Evolutionary conservation across 2,113 vertebrate genomes (phyloP).

Genomic region (Notiomystis cincta): DNA sequence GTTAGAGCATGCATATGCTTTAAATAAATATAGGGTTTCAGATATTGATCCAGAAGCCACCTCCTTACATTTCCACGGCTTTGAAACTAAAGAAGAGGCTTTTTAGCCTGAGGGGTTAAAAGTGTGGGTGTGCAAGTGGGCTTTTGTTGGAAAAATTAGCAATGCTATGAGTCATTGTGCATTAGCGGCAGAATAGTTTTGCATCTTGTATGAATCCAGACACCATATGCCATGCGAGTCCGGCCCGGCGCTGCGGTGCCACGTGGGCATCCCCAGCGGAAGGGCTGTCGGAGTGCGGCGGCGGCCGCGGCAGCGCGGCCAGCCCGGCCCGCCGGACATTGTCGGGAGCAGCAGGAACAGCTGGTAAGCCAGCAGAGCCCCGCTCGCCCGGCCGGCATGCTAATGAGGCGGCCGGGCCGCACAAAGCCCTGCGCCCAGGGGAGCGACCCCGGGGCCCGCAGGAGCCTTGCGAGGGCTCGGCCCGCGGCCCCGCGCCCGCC

Average conservation of each 20-base stretch:
- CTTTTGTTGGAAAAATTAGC: slow-evolving; percentile 88
- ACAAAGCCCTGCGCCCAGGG: background rate
- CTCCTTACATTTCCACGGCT: slow-evolving; percentile 64
- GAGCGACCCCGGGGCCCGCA: background rate
- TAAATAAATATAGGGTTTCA: slow-evolving; percentile 53
- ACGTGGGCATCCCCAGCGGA: slow-evolving; percentile 87
- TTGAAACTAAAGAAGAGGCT: slow-evolving; percentile 64
- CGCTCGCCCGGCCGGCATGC: slow-evolving; percentile 73
- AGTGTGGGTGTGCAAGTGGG: slow-evolving; percentile 87
- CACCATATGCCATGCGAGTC: slow-evolving; percentile 99
- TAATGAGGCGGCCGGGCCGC: slow-evolving; percentile 81
- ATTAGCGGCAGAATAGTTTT: slow-evolving; percentile 96
- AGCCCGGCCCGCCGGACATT: slow-evolving; percentile 92
- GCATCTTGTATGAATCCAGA: slow-evolving; percentile 98
- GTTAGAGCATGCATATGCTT: background rate
- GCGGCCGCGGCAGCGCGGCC: slow-evolving; percentile 80
- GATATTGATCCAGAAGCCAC: slow-evolving; percentile 39
- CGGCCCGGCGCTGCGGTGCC: slow-evolving; percentile 87
- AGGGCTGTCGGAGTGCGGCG: slow-evolving; percentile 74
- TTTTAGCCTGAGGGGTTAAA: slow-evolving; percentile 79
- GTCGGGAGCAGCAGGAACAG: slow-evolving; percentile 94
- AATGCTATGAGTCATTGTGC: slow-evolving; percentile 99
- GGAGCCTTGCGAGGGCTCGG: background rate
- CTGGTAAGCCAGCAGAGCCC: slow-evolving; percentile 86
- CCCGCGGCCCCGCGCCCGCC: background rate